A percentile compares a stretch with the other conserved stretches of the same genome.
phyloP scores from a whole-genome alignment of 1,140 invertebrate species.

The Lutraria rhynchaena region DNA sequence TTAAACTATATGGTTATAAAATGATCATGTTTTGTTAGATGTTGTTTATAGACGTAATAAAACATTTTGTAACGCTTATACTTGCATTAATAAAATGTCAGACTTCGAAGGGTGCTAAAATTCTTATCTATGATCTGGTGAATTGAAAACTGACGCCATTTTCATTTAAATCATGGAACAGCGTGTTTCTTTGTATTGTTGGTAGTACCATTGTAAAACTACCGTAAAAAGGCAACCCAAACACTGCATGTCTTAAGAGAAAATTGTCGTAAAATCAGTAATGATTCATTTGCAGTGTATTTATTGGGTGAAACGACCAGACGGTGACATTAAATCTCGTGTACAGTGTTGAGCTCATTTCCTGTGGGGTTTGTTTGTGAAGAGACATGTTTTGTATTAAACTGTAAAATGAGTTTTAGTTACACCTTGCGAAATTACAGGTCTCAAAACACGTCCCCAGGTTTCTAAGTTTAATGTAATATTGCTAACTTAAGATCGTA shows the following conservation, averaged over 20 bases:
- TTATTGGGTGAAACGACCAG: not conserved
- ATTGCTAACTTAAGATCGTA: too few relatives aligned
- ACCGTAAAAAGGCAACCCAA: slow-evolving; percentile 7
- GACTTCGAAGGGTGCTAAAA: slow-evolving; percentile 7
- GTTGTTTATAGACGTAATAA: slow-evolving; percentile 23
- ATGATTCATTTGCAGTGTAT: not conserved
- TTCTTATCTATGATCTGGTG: slow-evolving; percentile 14
- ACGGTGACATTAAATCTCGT: too few relatives aligned
- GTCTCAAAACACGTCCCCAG: too few relatives aligned
- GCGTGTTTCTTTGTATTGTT: not conserved
- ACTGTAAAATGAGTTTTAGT: too few relatives aligned
- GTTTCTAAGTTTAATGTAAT: too few relatives aligned
- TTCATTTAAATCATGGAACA: not conserved
- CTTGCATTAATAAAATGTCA: slow-evolving; percentile 10
- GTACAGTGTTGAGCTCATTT: too few relatives aligned
- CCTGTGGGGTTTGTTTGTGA: too few relatives aligned
- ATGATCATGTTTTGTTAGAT: not conserved
- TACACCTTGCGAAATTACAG: too few relatives aligned
- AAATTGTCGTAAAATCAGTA: not conserved
- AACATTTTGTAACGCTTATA: not conserved
- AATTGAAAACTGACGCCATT: slow-evolving; percentile 3
- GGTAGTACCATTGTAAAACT: slow-evolving; percentile 1
- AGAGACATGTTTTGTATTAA: too few relatives aligned
- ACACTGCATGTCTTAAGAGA: not conserved
- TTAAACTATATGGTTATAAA: not conserved